Base-by-base conservation (phyloP, 1,140 invertebrate species). In the Asobara japonica region DNA sequence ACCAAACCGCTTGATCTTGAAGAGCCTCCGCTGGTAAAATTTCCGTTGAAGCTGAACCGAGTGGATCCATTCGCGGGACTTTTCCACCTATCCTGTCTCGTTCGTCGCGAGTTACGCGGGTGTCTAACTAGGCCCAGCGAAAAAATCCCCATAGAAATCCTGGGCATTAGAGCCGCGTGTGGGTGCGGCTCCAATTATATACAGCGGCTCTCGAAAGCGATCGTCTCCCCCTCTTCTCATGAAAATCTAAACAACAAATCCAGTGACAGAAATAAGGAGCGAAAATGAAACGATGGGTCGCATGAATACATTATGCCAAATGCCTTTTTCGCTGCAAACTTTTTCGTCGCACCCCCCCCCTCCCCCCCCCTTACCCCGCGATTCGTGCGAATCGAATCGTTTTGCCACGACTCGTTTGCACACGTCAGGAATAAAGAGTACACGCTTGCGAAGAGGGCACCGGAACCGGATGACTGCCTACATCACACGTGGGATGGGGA, bases 361-460 rank as follows among this genome's bases (percentile, higher is more conserved):
- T 66, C 20, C 66, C 45, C 22, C 41, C 20, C 18, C 8, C 51
- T 18, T 69, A 51, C 16, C 36, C 51, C 62, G 20, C 41, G 29
- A 36, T 16, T 66, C 65, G n/a, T 66, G 60, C 64, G 77, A 73
- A 65, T 78, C 76, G 78, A 81, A 80, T 81, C 76, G 74, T 78
- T 81, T 81, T 70, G 77, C 66, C 71, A 61, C 77, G 78, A 80
- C 78, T 81, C 76, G 78, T 81, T 80, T 80, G 69, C 74, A 68
- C 31, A 60, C 51, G 41, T 67, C 62, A 61, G 20, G 45, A 29
- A 29, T 51, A 11, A 60, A 65, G 56, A 64, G 22, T 71, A 65
- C 18, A 60, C 31, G 33, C 6, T 22, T 16, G 30, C 20, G 16
- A 48, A 22, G 27, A 51, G 4, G 25, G 10, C 61, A 64, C 61